Base-by-base conservation (phyloP, 2,797 vertebrate species). In the Acestrorhynchus altus region DNA sequence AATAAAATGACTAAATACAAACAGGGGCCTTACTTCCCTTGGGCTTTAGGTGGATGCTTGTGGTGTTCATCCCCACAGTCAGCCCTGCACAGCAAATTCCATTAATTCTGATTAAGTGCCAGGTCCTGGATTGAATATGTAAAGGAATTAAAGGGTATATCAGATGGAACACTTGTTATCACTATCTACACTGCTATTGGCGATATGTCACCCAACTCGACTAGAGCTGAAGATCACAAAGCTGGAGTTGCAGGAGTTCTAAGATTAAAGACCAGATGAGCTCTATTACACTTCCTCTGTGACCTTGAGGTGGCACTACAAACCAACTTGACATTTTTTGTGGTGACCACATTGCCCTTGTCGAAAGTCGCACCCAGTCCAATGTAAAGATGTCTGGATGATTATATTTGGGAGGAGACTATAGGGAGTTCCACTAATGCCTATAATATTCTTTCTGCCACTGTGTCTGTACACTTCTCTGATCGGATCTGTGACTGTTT, bases 391-490 rank as follows among this genome's bases (percentile, higher is more conserved):
- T 39, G 59, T 64, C 57, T 39, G 40, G 51, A 72, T 65, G 31
- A 77, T 73, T 80, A 54, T 28, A 74, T 75, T 78, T 72, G 40
- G 22, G 22, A 1, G 60, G 22, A 42, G 28, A 42, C 18, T 40
- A 18, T 47, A 24, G 65, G 59, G 64, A 75, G 59, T 28, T 31
- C 44, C 51, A 12, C 65, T 80, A 75, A 71, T 61, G 68, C 56
- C 39, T 46, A 26, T 71, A 74, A 80, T 77, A 63, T 44, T n/a
- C 16, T 28, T 12, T 65, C 35, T 24, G 5, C 65, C 7, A 18
- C 59, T 46, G 20, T 59, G 44, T 56, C 31, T 35, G 31, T 54
- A 72, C 28, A 66, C 54, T 72, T 57, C 59, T 51, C 42, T 4
- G 9, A 26, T 46, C 68, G 59, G 65, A 77, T 40, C 7, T 60